These are phyloP conservation scores for Chloroceryle inda DNA, from an alignment of 2,797 vertebrate genomes.

Conservation along the genomic window DNA sequence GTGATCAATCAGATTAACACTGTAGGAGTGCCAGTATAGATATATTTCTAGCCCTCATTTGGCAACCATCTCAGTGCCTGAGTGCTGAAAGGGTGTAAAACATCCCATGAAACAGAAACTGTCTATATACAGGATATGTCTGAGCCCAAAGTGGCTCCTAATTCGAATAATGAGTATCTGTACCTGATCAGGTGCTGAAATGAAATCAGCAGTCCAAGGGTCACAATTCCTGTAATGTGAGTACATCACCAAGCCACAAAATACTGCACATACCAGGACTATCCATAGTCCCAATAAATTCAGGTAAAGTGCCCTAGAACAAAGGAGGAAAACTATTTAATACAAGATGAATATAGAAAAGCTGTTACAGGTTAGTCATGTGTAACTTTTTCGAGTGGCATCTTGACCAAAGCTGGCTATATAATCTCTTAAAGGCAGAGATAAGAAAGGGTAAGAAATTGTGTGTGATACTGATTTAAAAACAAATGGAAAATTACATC, in stretches of 20 bases:
- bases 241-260: constrained; percentile 88
- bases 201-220: constrained; percentile 85
- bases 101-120: not conserved
- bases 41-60: not conserved
- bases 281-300: constrained; percentile 85
- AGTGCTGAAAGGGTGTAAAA: not conserved
- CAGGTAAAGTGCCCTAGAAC: constrained; percentile 86
- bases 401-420: not conserved
- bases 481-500: not conserved
- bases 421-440: not conserved
- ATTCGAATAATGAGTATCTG: not conserved
- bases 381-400: not conserved
- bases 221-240: constrained; percentile 82
- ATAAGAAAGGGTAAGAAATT: not conserved
- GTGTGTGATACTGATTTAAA: not conserved
- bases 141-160: not conserved
- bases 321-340: not conserved
- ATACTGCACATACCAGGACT: constrained; percentile 81
- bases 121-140: fast-evolving
- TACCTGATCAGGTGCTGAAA: constrained; percentile 89
- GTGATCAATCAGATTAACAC: fast-evolving
- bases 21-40: not conserved
- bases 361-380: not conserved
- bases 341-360: not conserved
- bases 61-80: not conserved